These are phyloP conservation scores for Turritopsis dohrnii DNA, from an alignment of 30 jellyfish, hydroid and myxozoan species.

Conservation along the genomic window DNA sequence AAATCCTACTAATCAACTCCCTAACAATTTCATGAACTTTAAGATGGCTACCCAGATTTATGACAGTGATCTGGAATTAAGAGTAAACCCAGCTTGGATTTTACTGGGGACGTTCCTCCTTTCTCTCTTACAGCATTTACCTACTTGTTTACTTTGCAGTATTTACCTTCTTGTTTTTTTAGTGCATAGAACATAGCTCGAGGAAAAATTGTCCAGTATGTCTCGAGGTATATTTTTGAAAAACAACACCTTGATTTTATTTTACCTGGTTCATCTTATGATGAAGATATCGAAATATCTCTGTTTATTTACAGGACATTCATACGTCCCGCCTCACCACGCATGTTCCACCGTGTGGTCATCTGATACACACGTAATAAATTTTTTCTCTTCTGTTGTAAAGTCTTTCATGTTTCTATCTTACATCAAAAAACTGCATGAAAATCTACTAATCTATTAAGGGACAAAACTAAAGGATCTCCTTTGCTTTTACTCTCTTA, in stretches of 20 bases:
- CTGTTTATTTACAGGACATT: conserved; percentile 45
- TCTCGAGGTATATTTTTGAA: conserved; percentile 41
- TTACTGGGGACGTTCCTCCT: too few species aligned
- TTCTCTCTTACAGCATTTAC: too few species aligned
- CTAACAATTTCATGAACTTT: too few species aligned
- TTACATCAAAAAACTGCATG: too few species aligned
- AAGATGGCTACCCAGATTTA: too few species aligned
- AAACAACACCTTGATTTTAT: background rate
- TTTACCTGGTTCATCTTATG: background rate
- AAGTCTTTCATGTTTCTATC: too few species aligned
- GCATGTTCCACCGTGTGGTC: conserved; percentile 79
- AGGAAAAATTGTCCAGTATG: conserved; percentile 67
- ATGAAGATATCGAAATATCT: background rate
- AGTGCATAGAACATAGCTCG: conserved; percentile 65
- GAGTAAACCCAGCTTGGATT: too few species aligned
- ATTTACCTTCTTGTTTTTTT: conserved; percentile 6
- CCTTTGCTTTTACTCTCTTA: too few species aligned
- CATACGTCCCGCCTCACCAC: conserved; percentile 61
- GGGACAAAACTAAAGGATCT: too few species aligned
- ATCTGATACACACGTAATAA: conserved; percentile 55
- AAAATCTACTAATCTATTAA: too few species aligned
- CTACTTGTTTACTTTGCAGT: too few species aligned
- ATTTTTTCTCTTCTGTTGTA: background rate
- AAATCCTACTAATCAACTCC: background rate
- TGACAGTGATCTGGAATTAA: too few species aligned